A percentile compares a stretch with the other conserved stretches of the same genome.
Evolutionary conservation across 2,797 vertebrate genomes (phyloP).

Genomic region (Parotocinclus haroldoi): DNA sequence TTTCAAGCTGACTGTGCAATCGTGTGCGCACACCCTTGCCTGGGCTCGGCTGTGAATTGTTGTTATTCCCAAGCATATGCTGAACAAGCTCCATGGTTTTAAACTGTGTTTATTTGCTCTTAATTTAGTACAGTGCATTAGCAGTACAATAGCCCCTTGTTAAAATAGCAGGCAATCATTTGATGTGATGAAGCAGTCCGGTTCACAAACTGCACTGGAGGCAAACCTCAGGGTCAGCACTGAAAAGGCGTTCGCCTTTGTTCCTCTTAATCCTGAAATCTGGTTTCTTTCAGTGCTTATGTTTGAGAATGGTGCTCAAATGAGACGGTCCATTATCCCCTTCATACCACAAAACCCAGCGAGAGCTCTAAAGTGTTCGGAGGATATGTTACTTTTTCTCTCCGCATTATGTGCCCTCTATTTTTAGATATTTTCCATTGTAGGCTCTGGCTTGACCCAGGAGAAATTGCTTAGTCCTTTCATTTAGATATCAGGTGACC

Average conservation of each 20-base stretch:
- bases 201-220: conserved; percentile 1
- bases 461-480: conserved; percentile 14
- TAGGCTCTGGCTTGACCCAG: conserved; percentile 4
- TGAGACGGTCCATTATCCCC: conserved; percentile 7
- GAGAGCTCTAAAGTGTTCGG: neutral
- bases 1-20: no score
- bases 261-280: neutral
- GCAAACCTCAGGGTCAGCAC: neutral
- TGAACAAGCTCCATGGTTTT: neutral
- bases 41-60: conserved; percentile 14
- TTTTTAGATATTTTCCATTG: conserved; percentile 10
- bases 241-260: neutral
- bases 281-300: conserved; percentile 21
- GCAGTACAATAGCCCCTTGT: conserved; percentile 9
- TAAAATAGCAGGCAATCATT: neutral
- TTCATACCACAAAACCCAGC: neutral
- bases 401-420: neutral
- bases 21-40: neutral
- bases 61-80: conserved; percentile 26
- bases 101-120: neutral
- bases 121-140: neutral
- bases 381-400: neutral
- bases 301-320: neutral
- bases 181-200: conserved; percentile 3
- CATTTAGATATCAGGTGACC: conserved; percentile 5